phyloP scores from a whole-genome alignment of 1,140 invertebrate species.

The Sinonovacula constricta region DNA sequence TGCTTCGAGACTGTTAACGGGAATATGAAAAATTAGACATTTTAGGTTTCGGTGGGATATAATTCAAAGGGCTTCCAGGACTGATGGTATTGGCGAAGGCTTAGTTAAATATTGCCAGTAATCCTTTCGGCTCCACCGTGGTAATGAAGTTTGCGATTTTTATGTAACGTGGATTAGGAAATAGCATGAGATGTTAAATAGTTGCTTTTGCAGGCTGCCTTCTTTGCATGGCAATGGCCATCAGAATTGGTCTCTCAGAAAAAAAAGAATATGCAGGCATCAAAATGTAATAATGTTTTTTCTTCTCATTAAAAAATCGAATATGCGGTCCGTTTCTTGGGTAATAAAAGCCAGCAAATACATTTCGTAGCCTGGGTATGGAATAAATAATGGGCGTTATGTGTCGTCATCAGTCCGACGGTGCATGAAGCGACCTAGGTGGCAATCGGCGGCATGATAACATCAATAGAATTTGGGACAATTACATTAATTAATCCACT shows the following conservation, averaged over 20 bases:
- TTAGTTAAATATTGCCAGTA: constrained; percentile 34
- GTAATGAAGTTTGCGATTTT: constrained; percentile 42
- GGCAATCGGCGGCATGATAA: too few relatives aligned
- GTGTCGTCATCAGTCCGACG: too few relatives aligned
- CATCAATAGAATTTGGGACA: too few relatives aligned
- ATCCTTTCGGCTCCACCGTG: constrained; percentile 34
- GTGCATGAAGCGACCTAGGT: too few relatives aligned
- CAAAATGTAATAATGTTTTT: too few relatives aligned
- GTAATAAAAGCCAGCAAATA: too few relatives aligned
- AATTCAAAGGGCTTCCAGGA: constrained; percentile 40
- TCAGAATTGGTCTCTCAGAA: neutral
- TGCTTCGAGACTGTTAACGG: constrained; percentile 4
- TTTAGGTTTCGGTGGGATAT: constrained; percentile 30
- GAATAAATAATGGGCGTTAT: too few relatives aligned
- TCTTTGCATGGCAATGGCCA: neutral
- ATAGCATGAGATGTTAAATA: neutral
- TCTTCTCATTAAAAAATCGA: too few relatives aligned
- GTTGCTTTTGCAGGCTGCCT: neutral
- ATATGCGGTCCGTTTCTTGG: too few relatives aligned
- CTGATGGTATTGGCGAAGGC: constrained; percentile 7
- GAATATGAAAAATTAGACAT: constrained; percentile 28
- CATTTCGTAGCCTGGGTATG: too few relatives aligned
- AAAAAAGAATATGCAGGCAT: neutral
- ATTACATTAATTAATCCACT: too few relatives aligned
- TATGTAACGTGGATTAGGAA: constrained; percentile 38